Percentiles rank a stretch among this genome's conserved stretches.
phyloP scores from a whole-genome alignment of 2,888 invertebrate genomes.

The Odiellus spinosus region DNA sequence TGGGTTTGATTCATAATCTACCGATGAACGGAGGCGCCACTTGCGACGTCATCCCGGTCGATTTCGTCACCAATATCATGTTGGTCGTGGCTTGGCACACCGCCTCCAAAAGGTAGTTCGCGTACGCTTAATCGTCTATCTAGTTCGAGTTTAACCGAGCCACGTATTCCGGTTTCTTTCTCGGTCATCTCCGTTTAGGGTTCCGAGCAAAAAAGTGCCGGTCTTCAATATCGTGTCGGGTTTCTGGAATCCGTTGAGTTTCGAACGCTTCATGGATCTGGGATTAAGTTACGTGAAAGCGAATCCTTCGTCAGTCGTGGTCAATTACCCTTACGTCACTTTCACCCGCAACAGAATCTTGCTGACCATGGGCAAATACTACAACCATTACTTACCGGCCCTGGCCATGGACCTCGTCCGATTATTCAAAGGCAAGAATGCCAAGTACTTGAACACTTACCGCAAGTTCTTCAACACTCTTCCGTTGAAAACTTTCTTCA shows the following conservation, averaged over 20 bases:
- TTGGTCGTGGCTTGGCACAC: constrained; percentile 27
- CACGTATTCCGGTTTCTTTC: too few relatives aligned
- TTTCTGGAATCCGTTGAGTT: constrained; percentile 62
- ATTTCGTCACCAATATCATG: constrained; percentile 30
- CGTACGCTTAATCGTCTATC: too few relatives aligned
- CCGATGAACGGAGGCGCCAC: too few relatives aligned
- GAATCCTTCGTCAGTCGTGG: constrained; percentile 18
- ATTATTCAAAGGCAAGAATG: constrained; percentile 27
- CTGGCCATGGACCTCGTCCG: constrained; percentile 28
- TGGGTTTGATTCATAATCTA: too few relatives aligned
- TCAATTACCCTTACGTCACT: constrained; percentile 17
- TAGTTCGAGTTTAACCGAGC: too few relatives aligned
- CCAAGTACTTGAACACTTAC: constrained; percentile 30
- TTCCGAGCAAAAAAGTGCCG: constrained; percentile 15
- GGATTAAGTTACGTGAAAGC: background rate
- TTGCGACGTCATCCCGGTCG: constrained; percentile 29
- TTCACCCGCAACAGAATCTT: constrained; percentile 12
- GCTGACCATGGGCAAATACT: constrained; percentile 29
- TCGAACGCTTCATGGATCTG: constrained; percentile 39
- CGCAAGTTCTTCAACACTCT: constrained; percentile 27
- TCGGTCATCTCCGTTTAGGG: too few relatives aligned
- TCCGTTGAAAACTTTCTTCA: constrained; percentile 28
- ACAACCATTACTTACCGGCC: constrained; percentile 31
- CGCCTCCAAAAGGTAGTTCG: background rate
- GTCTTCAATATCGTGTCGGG: constrained; percentile 89